Evolutionary conservation across 2,888 invertebrate species (phyloP), one percentile per base, ranked within the genome.

Genomic region (Embidobia sp.): DNA sequence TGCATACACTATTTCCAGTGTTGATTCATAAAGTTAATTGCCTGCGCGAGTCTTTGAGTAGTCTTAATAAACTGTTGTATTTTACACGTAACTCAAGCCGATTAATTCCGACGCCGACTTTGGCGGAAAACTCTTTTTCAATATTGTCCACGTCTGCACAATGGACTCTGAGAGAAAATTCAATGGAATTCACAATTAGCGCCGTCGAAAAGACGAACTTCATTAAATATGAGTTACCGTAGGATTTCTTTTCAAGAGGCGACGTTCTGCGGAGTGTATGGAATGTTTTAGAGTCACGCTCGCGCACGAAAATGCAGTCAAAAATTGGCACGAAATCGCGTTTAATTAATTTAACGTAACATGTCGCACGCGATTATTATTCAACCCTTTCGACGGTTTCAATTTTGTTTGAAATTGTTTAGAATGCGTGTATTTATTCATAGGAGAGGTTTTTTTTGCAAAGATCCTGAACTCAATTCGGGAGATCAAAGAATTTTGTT

Each of bases 401-500:
- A 37, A 29, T 33, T 37, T 46, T 55, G 37, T 46, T 29, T 27
- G 44, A 31, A 48, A 63, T 72, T 63, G 37, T 53, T 53, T 53
- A 37, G 10, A 44, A 18, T n/a, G 26, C 13, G 22, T 18, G 46
- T 55, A 40, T 53, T 70, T 61, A 26, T 72, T 48, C 11, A 26
- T 18, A 31, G 51, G n/a, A 42, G 48, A 48, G 22, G 13, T 8
- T n/a, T 37, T 27, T 35, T 19, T 42, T 49, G 29, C 51, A 42
- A 59, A 42, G 53, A 37, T 31, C 8, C 13, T 1, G 48, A 11
- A 44, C 10, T 57, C 46, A 26, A 26, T 55, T 72, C 16, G 29
- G 16, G 22, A 72, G 72, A 72, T 72, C 63, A 72, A 72, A 63
- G 61, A 72, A 72, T 63, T 53, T 46, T 55, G 72, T 48, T 72